Evolutionary conservation across 2,888 invertebrate genomes (phyloP), one percentile per base, ranked within the genome.

Genomic region (Drosophila macrospina): DNA sequence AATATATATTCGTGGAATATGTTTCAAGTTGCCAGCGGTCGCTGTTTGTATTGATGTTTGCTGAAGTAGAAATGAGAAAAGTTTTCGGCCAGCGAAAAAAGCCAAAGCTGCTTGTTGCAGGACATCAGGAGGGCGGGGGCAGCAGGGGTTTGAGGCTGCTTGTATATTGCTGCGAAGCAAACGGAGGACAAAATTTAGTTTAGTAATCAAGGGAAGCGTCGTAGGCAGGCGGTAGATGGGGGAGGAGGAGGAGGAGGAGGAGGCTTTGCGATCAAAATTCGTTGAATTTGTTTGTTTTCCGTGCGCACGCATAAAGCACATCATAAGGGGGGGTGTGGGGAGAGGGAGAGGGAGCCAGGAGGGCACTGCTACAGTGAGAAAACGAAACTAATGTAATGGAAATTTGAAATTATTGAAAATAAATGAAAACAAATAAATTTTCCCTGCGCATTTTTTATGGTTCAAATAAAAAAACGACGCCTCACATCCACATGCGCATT

Each of bases 321-420:
- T 73, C 68, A 76, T 72, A 66, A 57, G 39, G 10, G 34, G 13
- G 37, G 8, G n/a, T n/a, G n/a, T n/a, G 13, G 0, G 13, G 13
- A 42, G 30, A 7, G 20, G 34, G 5, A 24, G 41, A 7, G 13
- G 39, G 6, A 24, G 36, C 32, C 28, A 5, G 13, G 26, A 16
- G 39, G 42, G 28, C 32, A 2, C 28, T 20, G 3, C 28, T 6
- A 28, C 28, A 28, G 32, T 65, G 68, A 60, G 51, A 70, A 64
- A 68, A 67, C 57, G 64, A 84, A 86, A 86, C 90, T 88, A 89
- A 89, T 88, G 89, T 88, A 88, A 88, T 88, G 88, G 89, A 88
- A 89, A 89, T 89, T 88, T 78, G 78, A 87, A 89, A 89, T 89
- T 88, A 88, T 88, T 88, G 90, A 89, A 89, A 89, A 85, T 85